Base-by-base conservation (phyloP, 1,140 invertebrate genomes). In the Drosophila repleta region DNA sequence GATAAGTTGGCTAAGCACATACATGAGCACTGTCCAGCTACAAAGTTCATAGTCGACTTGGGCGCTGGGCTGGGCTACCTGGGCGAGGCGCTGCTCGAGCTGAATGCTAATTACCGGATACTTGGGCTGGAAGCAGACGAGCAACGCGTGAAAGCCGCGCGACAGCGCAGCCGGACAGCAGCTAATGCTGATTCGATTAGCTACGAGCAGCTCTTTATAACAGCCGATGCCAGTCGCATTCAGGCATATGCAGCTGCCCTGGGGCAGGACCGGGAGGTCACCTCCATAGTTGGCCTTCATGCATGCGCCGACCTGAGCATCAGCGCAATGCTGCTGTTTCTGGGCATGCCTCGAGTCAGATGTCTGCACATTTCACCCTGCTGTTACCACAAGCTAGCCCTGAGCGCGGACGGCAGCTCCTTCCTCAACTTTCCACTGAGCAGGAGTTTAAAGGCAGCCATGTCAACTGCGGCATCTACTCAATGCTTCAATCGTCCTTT, bases 21-120 rank as follows among this genome's bases (percentile, higher is more conserved):
- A 32, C 84, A 93, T 56, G 60, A 91, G 11, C 80, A 94, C 39
- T 96, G 95, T 74, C 6, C 15, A 7, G 68, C 92, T 18, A 87
- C 92, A 8, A 39, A 56, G 15, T 92, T 94, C n/a, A 93, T 97
- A 45, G 92, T 97, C 5, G 97, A 97, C 92, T 93, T 97, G 76
- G 97, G 96, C n/a, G 94, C 95, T 41, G 97, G 96, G 32, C 92
- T 97, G 92, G 96, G 96, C n/a, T 96, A 97, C 84, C 90, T 97
- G 18, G 95, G 95, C 69, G 94, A 96, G 87, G 76, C 95, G 13
- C 76, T 97, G 35, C 92, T 94, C 74, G 92, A 95, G 89, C 21
- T 76, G 0, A 71, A 74, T 10, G 93, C 93, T 35, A 92, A 93
- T 4, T 94, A 94, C 60, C 93, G 94, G 77, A 94, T 97, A 5